These are phyloP conservation scores for Pimpla rufipes DNA, from an alignment of 2,888 invertebrate genomes.

Conservation along the genomic window DNA sequence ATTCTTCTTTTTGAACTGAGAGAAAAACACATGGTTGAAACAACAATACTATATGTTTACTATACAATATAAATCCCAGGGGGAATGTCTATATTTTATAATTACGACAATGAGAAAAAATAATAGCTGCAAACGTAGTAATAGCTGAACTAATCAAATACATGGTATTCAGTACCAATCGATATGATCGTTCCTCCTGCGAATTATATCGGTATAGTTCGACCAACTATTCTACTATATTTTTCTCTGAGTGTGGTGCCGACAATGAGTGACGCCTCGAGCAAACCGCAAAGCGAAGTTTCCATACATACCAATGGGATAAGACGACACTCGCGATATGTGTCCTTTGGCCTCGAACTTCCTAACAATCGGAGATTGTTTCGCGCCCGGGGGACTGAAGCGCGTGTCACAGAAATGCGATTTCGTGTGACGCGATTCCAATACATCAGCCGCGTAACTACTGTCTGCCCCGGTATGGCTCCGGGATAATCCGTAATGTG, in stretches of 20 bases:
- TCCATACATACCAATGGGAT: neutral
- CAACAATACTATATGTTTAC: no score
- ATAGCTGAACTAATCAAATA: no score
- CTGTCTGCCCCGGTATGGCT: conserved; percentile 3
- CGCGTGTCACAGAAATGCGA: neutral
- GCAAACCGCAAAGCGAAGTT: conserved; percentile 23
- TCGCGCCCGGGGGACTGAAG: conserved; percentile 15
- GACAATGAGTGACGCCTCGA: neutral
- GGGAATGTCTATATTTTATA: no score
- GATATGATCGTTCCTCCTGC: no score
- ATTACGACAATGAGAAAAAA: no score
- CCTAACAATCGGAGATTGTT: conserved; percentile 43
- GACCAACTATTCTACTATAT: no score
- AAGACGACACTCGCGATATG: conserved; percentile 31
- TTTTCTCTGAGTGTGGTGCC: neutral
- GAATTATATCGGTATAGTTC: neutral
- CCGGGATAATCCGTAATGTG: conserved; percentile 21
- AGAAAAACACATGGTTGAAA: no score
- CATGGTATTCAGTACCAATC: no score
- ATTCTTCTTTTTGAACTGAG: no score
- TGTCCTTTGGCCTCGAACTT: neutral
- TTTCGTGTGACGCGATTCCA: conserved; percentile 8
- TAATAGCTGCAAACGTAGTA: no score
- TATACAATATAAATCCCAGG: no score
- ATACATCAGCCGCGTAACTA: conserved; percentile 42